Conservation (phyloP, 2,888 invertebrate species). For the Amphimallon solstitiale region DNA sequence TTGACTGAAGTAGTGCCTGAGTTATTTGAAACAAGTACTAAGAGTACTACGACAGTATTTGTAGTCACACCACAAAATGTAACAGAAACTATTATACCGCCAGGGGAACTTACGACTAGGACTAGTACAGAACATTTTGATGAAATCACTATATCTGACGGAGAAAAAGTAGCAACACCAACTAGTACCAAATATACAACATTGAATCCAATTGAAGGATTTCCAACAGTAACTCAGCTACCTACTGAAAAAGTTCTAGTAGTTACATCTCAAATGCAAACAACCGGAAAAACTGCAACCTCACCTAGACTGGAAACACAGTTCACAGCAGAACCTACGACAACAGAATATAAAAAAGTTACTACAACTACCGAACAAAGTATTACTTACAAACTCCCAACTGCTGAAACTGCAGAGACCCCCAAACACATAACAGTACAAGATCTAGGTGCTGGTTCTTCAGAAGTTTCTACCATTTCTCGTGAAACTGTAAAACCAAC, state of each 20-base stretch:
- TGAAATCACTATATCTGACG: neutral
- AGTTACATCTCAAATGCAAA: constrained; percentile 41
- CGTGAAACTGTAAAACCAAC: constrained; percentile 7
- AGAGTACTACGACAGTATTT: neutral
- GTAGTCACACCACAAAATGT: constrained; percentile 7
- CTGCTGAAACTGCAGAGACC: neutral
- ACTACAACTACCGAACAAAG: neutral
- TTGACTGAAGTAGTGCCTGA: neutral
- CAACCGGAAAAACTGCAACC: neutral
- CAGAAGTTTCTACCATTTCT: neutral
- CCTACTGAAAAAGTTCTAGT: constrained; percentile 50
- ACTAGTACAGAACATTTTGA: too few species aligned
- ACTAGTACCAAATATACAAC: constrained; percentile 36
- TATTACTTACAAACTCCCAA: neutral
- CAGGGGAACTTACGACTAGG: neutral
- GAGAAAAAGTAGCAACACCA: constrained; percentile 44
- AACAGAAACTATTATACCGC: neutral
- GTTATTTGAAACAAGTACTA: neutral
- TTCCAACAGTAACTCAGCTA: too few species aligned
- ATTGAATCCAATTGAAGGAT: neutral
- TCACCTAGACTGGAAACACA: neutral
- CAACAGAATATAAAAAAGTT: neutral
- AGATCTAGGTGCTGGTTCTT: neutral
- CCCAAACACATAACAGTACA: neutral
- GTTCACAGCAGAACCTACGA: constrained; percentile 2